Evolutionary conservation across 2,888 invertebrate genomes (phyloP).

Genomic region (Spodoptera picta): DNA sequence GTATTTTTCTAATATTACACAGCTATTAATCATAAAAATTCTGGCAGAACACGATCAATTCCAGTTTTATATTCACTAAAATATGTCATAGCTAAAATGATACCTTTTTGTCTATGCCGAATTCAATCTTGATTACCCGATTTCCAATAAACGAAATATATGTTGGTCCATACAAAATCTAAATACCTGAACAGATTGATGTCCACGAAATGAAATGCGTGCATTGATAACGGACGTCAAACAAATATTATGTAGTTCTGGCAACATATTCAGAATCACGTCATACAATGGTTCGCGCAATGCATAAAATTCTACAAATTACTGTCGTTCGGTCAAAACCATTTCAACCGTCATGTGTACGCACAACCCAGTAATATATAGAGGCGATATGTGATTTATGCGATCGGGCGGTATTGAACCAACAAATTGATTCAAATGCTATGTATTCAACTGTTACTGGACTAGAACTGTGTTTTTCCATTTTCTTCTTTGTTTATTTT

Average conservation of each 20-base stretch:
- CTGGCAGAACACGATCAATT: too few species aligned
- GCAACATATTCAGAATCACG: conserved; percentile 43
- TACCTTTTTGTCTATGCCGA: too few species aligned
- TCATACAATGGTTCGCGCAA: conserved; percentile 51
- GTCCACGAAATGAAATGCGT: conserved; percentile 1
- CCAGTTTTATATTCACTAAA: too few species aligned
- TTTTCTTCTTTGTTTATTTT: conserved; percentile 12
- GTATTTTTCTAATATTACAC: too few species aligned
- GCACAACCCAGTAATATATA: conserved; percentile 68
- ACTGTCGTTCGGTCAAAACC: conserved; percentile 41
- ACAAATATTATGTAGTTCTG: conserved; percentile 13
- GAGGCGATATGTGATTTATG: conserved; percentile 74
- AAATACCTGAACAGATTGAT: background rate
- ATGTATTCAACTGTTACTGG: conserved; percentile 39
- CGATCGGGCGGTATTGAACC: conserved; percentile 65
- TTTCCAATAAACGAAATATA: too few species aligned
- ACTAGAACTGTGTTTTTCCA: conserved; percentile 5
- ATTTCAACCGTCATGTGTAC: conserved; percentile 50
- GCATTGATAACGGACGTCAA: conserved; percentile 27
- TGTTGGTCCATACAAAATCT: background rate
- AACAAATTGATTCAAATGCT: conserved; percentile 76
- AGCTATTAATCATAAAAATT: too few species aligned
- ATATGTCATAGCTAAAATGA: too few species aligned
- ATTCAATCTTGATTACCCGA: too few species aligned
- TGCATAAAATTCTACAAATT: conserved; percentile 60